Percentiles rank a stretch among this genome's conserved stretches.
phyloP scores from a whole-genome alignment of 2,113 vertebrate species.

The Megaceryle torquata region DNA sequence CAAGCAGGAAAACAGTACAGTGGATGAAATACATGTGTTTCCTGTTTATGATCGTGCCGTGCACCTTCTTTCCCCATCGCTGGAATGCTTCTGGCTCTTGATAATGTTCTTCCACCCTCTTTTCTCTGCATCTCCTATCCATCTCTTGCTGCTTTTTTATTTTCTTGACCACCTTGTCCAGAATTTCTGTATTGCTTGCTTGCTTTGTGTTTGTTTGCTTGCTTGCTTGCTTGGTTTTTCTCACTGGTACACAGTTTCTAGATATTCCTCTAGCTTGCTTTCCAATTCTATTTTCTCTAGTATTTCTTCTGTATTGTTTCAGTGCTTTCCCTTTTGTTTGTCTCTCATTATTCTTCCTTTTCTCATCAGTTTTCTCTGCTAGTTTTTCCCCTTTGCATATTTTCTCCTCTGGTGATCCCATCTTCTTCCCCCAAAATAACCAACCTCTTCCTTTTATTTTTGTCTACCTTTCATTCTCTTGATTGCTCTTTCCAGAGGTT shows the following conservation, averaged over 20 bases:
- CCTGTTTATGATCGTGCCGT: constrained; percentile 3
- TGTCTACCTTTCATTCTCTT: constrained; percentile 65
- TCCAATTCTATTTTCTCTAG: neutral
- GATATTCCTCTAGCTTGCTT: constrained; percentile 10
- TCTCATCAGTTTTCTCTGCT: constrained; percentile 46
- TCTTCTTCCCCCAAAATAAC: constrained; percentile 34
- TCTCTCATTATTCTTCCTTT: constrained; percentile 37
- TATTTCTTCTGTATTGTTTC: constrained; percentile 6
- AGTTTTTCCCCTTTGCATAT: constrained; percentile 22
- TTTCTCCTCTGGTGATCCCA: constrained; percentile 45
- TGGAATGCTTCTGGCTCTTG: neutral
- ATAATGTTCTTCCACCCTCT: neutral
- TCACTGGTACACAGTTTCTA: neutral
- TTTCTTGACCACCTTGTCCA: neutral
- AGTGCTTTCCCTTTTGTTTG: neutral
- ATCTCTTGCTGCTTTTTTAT: neutral
- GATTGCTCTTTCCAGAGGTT: constrained; percentile 68
- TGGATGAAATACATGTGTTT: constrained; percentile 10
- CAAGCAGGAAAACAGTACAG: neutral
- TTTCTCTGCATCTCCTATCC: neutral
- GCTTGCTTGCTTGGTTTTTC: neutral
- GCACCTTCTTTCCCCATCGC: neutral
- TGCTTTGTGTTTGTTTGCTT: neutral
- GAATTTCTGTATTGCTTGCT: neutral
- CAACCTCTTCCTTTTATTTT: constrained; percentile 53